These are phyloP conservation scores for Astyanax mexicanus DNA, from an alignment of 2,797 vertebrate species.

Conservation along the genomic window DNA sequence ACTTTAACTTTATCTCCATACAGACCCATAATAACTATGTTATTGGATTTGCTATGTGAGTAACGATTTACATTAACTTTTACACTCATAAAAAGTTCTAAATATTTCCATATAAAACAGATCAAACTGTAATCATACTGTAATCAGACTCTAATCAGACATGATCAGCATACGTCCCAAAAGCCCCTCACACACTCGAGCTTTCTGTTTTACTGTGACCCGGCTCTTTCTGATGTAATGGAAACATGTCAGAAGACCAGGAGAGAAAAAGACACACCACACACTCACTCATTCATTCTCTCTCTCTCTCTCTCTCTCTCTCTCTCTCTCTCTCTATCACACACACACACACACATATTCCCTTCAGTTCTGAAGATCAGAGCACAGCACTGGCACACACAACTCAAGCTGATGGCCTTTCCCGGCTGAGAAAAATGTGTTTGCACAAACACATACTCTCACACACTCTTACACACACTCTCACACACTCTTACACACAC, in stretches of 20 bases:
- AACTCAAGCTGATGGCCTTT: constrained; percentile 20
- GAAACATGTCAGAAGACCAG: constrained; percentile 58
- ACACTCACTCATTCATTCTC: not conserved
- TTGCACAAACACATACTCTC: constrained; percentile 34
- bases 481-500: not conserved
- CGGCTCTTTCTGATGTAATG: constrained; percentile 67
- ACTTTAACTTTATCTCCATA: no score
- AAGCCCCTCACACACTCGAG: not conserved
- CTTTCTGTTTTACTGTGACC: constrained; percentile 40
- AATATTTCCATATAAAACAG: not conserved
- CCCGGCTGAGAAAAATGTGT: constrained; percentile 38
- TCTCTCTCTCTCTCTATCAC: constrained; percentile 22
- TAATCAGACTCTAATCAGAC: not conserved
- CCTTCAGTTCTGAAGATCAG: constrained; percentile 20
- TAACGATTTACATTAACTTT: no score
- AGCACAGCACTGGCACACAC: constrained; percentile 16
- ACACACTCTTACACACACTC: constrained; percentile 21
- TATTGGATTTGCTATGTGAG: no score
- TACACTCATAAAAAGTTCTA: not conserved
- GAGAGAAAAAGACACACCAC: constrained; percentile 33
- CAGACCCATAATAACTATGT: no score
- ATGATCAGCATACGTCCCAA: not conserved
- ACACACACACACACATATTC: not conserved
- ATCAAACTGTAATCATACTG: not conserved
- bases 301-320: not conserved